Base-by-base conservation (phyloP, 2,113 vertebrate genomes). In the Neomonachus schauinslandi region DNA sequence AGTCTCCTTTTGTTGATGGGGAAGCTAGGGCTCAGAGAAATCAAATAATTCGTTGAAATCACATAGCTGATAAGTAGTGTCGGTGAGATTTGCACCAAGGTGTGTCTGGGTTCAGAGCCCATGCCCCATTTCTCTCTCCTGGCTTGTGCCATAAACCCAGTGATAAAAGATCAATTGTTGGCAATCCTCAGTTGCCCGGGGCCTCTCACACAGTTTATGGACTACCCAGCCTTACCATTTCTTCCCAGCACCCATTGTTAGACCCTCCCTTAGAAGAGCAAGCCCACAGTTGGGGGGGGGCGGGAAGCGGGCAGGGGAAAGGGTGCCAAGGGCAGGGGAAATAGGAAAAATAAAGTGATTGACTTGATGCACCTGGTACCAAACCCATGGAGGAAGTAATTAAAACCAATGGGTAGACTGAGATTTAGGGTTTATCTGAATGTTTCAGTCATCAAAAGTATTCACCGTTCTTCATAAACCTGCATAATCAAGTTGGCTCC, bases 401-500 rank as follows among this genome's bases (percentile, higher is more conserved):
- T 79, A 89, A 96, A 98, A 69, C 21, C 51, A 96, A 77, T 69
- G 71, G 28, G 15, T 63, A 76, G 39, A 95, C 26, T 57, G 42
- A 94, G 95, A 95, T 80, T 85, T 89, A 76, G 65, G 84, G 94
- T 85, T 94, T 96, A 94, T 67, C 87, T 94, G 83, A 31, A 74
- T 92, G 87, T 95, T 96, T 94, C 91, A 57, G 65, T 96, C 94
- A 90, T 95, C 92, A 82, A 82, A 97, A 91, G 80, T 88, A 57
- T 72, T 82, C 85, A 77, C 84, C 94, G 28, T 85, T 85, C 93
- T 82, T 97, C 39, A 89, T 72, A 97, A 97, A 91, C 97, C 82
- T 89, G 71, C 42, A 85, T 79, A 92, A 98, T 92, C 97, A 91
- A 72, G 10, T 79, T 89, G 91, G 76, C 80, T 98, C 39, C 96